phyloP scores from a whole-genome alignment of 2,113 vertebrate genomes.

The Epinephelus cyanopodus region DNA sequence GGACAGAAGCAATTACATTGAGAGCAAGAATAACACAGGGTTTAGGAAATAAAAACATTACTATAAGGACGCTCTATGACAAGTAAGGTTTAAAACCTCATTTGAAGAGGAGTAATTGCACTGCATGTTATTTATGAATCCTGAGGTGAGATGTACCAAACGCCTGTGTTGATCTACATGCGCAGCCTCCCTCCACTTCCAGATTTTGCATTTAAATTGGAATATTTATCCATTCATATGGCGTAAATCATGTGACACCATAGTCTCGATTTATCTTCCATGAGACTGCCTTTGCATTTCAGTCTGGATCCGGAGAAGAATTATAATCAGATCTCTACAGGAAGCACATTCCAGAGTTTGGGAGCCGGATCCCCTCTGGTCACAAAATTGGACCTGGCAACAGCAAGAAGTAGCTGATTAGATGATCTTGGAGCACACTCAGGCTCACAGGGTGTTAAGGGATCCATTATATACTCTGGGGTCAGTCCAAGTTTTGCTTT shows the following conservation, averaged over 20 bases:
- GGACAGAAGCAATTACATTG: slow-evolving; percentile 84
- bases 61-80: slow-evolving; percentile 70
- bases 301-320: slow-evolving; percentile 51
- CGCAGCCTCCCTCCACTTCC: slow-evolving; percentile 53
- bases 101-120: slow-evolving; percentile 81
- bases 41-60: slow-evolving; percentile 84
- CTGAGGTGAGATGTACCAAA: slow-evolving; percentile 67
- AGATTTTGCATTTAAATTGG: slow-evolving; percentile 86
- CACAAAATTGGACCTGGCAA: too few relatives aligned
- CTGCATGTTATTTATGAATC: slow-evolving; percentile 80
- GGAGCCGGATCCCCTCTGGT: too few relatives aligned
- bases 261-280: slow-evolving; percentile 75
- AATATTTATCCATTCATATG: slow-evolving; percentile 77
- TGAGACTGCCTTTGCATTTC: slow-evolving; percentile 61
- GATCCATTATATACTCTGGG: too few relatives aligned
- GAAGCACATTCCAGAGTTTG: too few relatives aligned
- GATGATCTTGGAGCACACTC: too few relatives aligned
- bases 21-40: slow-evolving; percentile 80
- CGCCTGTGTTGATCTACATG: slow-evolving; percentile 75
- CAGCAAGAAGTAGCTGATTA: too few relatives aligned
- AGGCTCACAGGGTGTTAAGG: too few relatives aligned
- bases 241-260: slow-evolving; percentile 76
- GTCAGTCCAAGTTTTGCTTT: too few relatives aligned
- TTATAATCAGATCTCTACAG: slow-evolving; percentile 29
- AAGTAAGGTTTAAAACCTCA: slow-evolving; percentile 79